These are phyloP conservation scores for Centroberyx gerrardi DNA, from an alignment of 2,797 vertebrate species.

Conservation along the genomic window DNA sequence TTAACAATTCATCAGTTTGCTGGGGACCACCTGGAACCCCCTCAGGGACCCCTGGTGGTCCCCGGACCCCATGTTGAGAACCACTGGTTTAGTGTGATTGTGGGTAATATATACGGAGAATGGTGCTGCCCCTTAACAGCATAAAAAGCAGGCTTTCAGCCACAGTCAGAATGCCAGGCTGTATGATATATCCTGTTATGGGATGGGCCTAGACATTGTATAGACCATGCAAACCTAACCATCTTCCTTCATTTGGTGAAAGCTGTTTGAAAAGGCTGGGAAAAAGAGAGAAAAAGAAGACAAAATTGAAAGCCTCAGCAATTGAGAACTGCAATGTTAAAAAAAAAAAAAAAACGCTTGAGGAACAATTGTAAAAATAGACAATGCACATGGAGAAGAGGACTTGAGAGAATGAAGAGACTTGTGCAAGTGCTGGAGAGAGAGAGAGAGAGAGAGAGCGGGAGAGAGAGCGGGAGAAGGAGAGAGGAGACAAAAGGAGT, in stretches of 20 bases:
- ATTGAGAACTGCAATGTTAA: conserved; percentile 51
- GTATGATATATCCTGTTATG: background rate
- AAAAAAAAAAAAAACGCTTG: conserved; percentile 38
- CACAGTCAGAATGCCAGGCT: background rate
- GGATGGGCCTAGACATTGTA: background rate
- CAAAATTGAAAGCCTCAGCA: conserved; percentile 39
- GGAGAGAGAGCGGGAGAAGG: conserved; percentile 20
- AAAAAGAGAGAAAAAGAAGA: conserved; percentile 19
- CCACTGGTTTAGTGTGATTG: background rate
- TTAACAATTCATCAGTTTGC: too few relatives aligned
- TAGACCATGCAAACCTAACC: conserved; percentile 8
- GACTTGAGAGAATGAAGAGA: conserved; percentile 53
- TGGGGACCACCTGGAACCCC: too few relatives aligned
- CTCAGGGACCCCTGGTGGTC: too few relatives aligned
- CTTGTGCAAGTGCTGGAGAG: conserved; percentile 33
- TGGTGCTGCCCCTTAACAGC: conserved; percentile 1
- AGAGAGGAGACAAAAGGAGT: conserved; percentile 53
- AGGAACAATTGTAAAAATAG: conserved; percentile 53
- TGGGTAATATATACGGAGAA: conserved; percentile 5
- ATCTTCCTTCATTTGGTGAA: conserved; percentile 31
- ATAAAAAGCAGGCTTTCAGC: background rate
- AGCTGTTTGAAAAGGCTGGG: conserved; percentile 29
- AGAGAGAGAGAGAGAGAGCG: conserved; percentile 23
- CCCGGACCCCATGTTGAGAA: too few relatives aligned
- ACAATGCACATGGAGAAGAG: conserved; percentile 37